A percentile compares a stretch with the other conserved stretches of the same genome.
phyloP scores from a whole-genome alignment of 2,113 vertebrate genomes.

The Sigmodon hispidus region DNA sequence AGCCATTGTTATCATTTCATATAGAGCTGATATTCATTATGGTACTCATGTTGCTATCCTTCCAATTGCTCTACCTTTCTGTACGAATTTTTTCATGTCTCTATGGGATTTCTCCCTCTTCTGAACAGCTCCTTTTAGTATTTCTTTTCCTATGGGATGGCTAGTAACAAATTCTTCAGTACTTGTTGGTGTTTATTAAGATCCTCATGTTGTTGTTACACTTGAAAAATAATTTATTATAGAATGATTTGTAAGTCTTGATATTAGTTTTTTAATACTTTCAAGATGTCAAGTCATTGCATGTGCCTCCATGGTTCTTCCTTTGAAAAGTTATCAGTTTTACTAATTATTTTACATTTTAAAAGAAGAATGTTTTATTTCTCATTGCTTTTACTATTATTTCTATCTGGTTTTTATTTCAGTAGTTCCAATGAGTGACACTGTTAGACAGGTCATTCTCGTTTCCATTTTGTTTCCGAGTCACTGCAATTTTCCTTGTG shows the following conservation, averaged over 20 bases:
- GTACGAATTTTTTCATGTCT: neutral
- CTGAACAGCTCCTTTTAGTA: neutral
- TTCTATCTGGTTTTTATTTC: neutral
- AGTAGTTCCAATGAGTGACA: neutral
- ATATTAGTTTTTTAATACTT: neutral
- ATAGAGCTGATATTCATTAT: neutral
- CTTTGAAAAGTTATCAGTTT: neutral
- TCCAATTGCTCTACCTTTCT: neutral
- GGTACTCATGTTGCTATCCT: neutral
- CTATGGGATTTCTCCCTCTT: neutral
- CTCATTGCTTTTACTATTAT: neutral
- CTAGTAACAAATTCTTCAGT: neutral
- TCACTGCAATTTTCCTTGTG: neutral
- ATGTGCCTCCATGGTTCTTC: neutral
- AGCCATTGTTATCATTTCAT: neutral
- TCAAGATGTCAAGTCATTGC: neutral
- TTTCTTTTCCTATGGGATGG: neutral
- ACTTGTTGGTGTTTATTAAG: neutral
- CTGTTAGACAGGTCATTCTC: neutral
- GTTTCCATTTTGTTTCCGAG: neutral
- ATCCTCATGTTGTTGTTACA: neutral
- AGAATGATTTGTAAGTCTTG: neutral
- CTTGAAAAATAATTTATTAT: neutral
- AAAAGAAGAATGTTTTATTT: neutral
- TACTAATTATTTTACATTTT: neutral